A percentile compares a stretch with the other conserved stretches of the same genome.
Conservation (phyloP, 2,113 vertebrate species). For the Ciconia maguari region DNA sequence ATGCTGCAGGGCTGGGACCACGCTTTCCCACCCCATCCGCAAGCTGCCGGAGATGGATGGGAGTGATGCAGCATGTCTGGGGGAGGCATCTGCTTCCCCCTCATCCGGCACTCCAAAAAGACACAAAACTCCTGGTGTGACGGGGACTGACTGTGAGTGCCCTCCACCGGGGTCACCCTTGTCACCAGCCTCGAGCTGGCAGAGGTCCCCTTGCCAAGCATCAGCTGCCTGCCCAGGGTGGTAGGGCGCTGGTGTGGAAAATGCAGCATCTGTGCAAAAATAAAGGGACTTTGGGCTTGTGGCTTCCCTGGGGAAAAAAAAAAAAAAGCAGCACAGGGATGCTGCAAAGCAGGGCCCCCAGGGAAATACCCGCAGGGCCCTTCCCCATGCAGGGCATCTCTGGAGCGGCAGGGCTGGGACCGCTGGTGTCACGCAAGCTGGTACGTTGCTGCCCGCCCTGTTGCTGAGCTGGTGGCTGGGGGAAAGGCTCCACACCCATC, state of each 20-base stretch:
- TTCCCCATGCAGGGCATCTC: accelerated
- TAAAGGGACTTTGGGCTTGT: neutral
- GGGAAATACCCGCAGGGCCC: neutral
- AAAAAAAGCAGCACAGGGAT: neutral
- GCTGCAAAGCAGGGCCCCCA: neutral
- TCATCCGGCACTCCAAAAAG: neutral
- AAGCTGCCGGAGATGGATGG: neutral
- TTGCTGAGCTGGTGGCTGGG: neutral
- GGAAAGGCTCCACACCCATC: neutral
- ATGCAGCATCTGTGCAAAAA: neutral
- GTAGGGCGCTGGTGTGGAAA: neutral
- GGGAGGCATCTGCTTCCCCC: neutral
- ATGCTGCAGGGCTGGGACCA: neutral
- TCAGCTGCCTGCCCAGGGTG: neutral
- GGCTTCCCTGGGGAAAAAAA: neutral
- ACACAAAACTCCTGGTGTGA: neutral
- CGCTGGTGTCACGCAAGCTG: neutral
- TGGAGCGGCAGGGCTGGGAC: neutral
- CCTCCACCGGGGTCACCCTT: neutral
- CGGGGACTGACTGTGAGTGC: no score
- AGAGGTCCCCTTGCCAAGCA: neutral
- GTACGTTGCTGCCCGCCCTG: accelerated
- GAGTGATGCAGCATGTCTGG: neutral
- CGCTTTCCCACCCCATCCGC: accelerated
- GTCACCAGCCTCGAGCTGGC: neutral